phyloP scores from a whole-genome alignment of 2,888 invertebrate species.

The Rhamphomyia laevipes region DNA sequence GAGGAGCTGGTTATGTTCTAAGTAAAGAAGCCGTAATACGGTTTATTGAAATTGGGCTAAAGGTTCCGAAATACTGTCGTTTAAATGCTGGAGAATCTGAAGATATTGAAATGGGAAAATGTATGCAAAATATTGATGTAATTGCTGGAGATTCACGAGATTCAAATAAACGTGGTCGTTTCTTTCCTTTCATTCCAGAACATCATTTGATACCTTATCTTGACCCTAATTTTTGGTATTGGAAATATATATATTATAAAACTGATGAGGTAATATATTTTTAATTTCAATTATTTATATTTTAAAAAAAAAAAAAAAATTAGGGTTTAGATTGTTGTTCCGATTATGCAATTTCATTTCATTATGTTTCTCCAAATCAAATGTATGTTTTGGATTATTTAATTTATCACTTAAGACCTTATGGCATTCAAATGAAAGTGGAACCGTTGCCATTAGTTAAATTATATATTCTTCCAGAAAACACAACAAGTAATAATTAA shows the following conservation, averaged over 20 bases:
- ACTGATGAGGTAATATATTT: slow-evolving; percentile 46
- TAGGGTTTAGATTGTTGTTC: slow-evolving; percentile 73
- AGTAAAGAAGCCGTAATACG: slow-evolving; percentile 62
- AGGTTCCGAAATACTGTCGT: slow-evolving; percentile 43
- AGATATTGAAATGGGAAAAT: slow-evolving; percentile 42
- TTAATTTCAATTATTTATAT: slow-evolving; percentile 5
- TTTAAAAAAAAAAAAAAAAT: neutral
- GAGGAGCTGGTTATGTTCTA: slow-evolving; percentile 82
- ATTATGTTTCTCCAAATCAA: slow-evolving; percentile 76
- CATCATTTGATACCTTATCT: slow-evolving; percentile 80
- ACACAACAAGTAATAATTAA: too few species aligned
- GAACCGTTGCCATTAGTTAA: slow-evolving; percentile 19
- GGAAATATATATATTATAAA: slow-evolving; percentile 86
- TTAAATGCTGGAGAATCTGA: slow-evolving; percentile 39
- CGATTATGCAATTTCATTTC: slow-evolving; percentile 86
- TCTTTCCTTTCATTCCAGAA: slow-evolving; percentile 85
- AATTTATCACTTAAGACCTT: slow-evolving; percentile 78
- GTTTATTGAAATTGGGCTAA: slow-evolving; percentile 60
- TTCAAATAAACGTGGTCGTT: slow-evolving; percentile 65
- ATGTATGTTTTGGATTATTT: slow-evolving; percentile 91
- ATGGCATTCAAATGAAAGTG: slow-evolving; percentile 41
- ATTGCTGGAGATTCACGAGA: slow-evolving; percentile 78
- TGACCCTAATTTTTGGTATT: slow-evolving; percentile 72
- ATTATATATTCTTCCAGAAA: neutral
- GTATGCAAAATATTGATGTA: slow-evolving; percentile 70